Percentiles rank a stretch among this genome's conserved stretches.
Conservation (phyloP, 2,797 vertebrate genomes). For the Valencia hispanica region DNA sequence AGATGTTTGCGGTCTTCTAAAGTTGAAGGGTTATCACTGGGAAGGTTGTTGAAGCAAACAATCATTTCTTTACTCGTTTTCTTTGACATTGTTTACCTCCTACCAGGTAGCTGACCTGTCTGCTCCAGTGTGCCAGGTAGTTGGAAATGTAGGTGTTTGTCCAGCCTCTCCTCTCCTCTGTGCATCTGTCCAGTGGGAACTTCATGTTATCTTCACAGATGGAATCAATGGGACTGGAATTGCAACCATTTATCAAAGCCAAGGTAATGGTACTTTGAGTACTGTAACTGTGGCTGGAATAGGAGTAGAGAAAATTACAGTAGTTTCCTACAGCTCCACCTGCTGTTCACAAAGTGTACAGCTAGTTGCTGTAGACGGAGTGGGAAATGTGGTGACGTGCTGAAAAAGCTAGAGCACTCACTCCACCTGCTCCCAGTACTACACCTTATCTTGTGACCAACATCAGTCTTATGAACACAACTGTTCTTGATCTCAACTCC, state of each 20-base stretch:
- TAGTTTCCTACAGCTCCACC: background rate
- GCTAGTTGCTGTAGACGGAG: background rate
- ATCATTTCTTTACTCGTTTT: too few relatives aligned
- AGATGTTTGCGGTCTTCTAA: too few relatives aligned
- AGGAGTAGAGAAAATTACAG: background rate
- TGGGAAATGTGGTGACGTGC: background rate
- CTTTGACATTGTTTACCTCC: background rate
- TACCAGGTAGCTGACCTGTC: slow-evolving; percentile 67
- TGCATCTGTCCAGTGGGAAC: slow-evolving; percentile 58
- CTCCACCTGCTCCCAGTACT: background rate
- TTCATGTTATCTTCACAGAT: slow-evolving; percentile 70
- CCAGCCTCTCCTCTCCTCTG: slow-evolving; percentile 45
- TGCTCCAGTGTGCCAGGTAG: slow-evolving; percentile 56
- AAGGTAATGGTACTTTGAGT: background rate
- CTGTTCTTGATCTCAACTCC: too few relatives aligned
- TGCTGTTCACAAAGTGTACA: background rate
- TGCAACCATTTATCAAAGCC: slow-evolving; percentile 38
- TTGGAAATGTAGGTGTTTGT: slow-evolving; percentile 48
- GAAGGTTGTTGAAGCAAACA: too few relatives aligned
- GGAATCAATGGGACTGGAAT: slow-evolving; percentile 73
- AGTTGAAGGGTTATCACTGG: too few relatives aligned
- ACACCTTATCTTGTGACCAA: too few relatives aligned
- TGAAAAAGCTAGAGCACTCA: background rate
- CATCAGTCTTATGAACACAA: too few relatives aligned
- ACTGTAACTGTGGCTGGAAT: background rate